These are phyloP conservation scores for Halcyon badia DNA, from an alignment of 2,797 vertebrate species.

Conservation along the genomic window DNA sequence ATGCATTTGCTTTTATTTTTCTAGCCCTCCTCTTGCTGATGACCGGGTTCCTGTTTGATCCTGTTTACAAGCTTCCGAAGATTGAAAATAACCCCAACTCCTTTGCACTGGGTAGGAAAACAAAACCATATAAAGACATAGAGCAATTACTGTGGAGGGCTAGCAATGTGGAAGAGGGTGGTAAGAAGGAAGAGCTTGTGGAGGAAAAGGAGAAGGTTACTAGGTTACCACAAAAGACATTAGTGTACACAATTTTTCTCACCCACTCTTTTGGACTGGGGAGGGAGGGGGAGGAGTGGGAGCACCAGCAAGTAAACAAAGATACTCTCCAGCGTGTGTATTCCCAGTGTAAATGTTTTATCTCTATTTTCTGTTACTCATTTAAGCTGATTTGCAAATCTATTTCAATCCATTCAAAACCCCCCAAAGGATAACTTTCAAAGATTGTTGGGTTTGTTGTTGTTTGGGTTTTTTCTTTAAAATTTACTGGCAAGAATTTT, in stretches of 20 bases:
- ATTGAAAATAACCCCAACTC: slow-evolving; percentile 58
- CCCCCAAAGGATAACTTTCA: neutral
- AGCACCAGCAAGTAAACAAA: slow-evolving; percentile 1
- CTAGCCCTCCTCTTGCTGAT: slow-evolving; percentile 73
- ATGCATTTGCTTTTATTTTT: slow-evolving; percentile 69
- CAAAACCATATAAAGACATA: slow-evolving; percentile 25
- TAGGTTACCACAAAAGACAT: slow-evolving; percentile 33
- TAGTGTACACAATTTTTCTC: neutral
- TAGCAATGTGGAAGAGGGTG: neutral
- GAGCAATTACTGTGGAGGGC: neutral
- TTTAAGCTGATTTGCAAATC: neutral
- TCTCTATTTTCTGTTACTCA: neutral
- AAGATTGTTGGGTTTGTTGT: neutral
- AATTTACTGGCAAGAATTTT: neutral
- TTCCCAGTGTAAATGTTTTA: neutral
- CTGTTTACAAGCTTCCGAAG: slow-evolving; percentile 72
- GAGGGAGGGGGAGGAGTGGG: slow-evolving; percentile 7
- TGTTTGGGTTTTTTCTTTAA: neutral
- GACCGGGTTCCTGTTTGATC: slow-evolving; percentile 71
- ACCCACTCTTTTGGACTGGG: neutral
- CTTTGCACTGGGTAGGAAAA: slow-evolving; percentile 67
- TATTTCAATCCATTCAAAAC: neutral
- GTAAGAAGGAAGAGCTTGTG: slow-evolving; percentile 14
- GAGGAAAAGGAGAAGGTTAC: slow-evolving; percentile 27
- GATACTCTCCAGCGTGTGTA: neutral